phyloP scores from a whole-genome alignment of 2,113 vertebrate species.

The Egretta garzetta region DNA sequence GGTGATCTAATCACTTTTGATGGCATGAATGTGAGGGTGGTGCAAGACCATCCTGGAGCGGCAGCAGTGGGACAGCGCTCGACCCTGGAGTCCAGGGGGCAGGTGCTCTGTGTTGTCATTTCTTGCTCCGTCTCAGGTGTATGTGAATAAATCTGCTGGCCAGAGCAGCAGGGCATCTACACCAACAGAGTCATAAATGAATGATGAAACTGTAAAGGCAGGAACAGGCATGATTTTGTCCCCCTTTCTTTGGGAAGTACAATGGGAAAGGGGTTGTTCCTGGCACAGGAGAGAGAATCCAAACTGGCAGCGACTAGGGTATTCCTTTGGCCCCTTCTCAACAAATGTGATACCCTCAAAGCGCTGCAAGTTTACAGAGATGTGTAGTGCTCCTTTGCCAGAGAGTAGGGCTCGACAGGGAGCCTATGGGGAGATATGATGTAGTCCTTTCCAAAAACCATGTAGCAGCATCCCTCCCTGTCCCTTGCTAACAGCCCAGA shows the following conservation, averaged over 20 bases:
- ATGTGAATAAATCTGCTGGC: neutral
- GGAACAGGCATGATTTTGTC: neutral
- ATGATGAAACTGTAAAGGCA: neutral
- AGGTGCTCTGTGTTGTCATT: neutral
- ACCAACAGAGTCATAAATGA: neutral
- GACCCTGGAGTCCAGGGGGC: accelerated
- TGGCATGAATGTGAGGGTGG: neutral
- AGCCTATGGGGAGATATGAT: neutral
- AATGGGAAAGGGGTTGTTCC: neutral
- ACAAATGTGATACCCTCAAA: neutral
- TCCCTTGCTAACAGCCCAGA: neutral
- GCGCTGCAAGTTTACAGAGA: neutral
- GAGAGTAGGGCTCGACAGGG: neutral
- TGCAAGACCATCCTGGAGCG: neutral
- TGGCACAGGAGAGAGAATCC: neutral
- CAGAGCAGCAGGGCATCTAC: neutral
- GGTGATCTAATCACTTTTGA: neutral
- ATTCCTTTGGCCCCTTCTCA: neutral
- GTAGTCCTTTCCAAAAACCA: neutral
- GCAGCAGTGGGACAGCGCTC: neutral
- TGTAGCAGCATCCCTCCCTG: neutral
- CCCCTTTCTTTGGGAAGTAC: neutral
- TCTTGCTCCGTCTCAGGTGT: neutral
- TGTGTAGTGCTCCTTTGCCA: neutral
- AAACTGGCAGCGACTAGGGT: neutral